phyloP scores from a whole-genome alignment of 2,797 vertebrate genomes.

The Phylloscopus collybita region DNA sequence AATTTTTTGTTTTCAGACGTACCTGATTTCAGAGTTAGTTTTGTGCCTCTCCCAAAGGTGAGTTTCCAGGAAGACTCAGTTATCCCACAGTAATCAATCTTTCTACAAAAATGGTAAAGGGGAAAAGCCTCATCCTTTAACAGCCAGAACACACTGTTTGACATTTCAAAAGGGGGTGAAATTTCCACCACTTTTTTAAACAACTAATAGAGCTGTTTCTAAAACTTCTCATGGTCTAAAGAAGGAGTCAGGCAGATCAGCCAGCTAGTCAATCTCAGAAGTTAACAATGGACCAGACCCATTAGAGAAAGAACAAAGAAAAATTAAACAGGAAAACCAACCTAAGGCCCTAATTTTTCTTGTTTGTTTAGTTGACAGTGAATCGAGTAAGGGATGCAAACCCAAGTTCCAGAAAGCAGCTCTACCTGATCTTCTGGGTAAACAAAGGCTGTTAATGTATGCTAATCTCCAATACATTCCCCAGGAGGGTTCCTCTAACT shows the following conservation, averaged over 20 bases:
- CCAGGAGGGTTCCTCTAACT: neutral
- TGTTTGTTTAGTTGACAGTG: neutral
- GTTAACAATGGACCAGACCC: neutral
- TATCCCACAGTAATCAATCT: neutral
- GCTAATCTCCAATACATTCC: neutral
- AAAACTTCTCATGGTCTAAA: neutral
- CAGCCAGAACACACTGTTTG: neutral
- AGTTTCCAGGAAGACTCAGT: neutral
- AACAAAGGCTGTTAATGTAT: neutral
- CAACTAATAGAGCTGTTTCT: neutral
- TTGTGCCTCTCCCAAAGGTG: neutral
- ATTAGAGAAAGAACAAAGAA: neutral
- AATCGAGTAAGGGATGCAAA: neutral
- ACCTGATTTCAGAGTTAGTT: neutral
- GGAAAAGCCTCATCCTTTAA: neutral
- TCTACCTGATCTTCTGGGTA: neutral
- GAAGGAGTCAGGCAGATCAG: neutral
- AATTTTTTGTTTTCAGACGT: neutral
- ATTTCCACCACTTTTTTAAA: neutral
- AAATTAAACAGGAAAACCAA: neutral
- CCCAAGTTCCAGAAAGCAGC: neutral
- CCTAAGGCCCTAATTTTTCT: neutral
- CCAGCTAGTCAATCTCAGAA: neutral
- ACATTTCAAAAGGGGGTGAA: neutral
- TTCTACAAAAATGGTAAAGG: neutral